These are phyloP conservation scores for Xylota segnis DNA, from an alignment of 2,888 invertebrate species.

Conservation along the genomic window DNA sequence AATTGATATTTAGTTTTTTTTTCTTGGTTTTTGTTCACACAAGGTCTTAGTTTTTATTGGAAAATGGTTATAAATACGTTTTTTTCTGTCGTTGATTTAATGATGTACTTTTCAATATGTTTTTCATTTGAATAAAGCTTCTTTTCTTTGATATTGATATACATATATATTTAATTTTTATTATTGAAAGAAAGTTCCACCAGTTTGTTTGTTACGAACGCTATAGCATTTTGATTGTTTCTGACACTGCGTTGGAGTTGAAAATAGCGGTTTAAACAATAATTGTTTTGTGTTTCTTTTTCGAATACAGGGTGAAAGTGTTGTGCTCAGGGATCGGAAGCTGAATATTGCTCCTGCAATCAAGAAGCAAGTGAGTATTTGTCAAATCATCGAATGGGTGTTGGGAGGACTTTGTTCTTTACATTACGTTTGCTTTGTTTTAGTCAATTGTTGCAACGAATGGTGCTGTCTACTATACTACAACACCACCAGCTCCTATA, in stretches of 20 bases:
- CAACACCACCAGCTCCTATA: conserved; percentile 84
- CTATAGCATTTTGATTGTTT: conserved; percentile 79
- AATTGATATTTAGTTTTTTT: conserved; percentile 4
- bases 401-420: not conserved
- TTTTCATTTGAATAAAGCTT: conserved; percentile 70
- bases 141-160: conserved; percentile 60
- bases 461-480: conserved; percentile 85
- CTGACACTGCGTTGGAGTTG: conserved; percentile 76
- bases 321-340: conserved; percentile 91
- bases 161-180: conserved; percentile 34
- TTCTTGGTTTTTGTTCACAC: conserved; percentile 58
- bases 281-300: conserved; percentile 76
- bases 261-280: conserved; percentile 66
- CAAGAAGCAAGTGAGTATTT: conserved; percentile 89
- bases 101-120: conserved; percentile 62
- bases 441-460: conserved; percentile 84
- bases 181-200: conserved; percentile 72
- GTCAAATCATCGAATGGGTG: not conserved
- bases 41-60: conserved; percentile 70
- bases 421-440: conserved; percentile 78
- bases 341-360: conserved; percentile 95
- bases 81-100: conserved; percentile 70
- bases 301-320: conserved; percentile 88
- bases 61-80: conserved; percentile 72
- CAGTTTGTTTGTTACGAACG: conserved; percentile 77